Conservation (phyloP, 92 coral and sea anemone genomes). For the Desmophyllum pertusum region DNA sequence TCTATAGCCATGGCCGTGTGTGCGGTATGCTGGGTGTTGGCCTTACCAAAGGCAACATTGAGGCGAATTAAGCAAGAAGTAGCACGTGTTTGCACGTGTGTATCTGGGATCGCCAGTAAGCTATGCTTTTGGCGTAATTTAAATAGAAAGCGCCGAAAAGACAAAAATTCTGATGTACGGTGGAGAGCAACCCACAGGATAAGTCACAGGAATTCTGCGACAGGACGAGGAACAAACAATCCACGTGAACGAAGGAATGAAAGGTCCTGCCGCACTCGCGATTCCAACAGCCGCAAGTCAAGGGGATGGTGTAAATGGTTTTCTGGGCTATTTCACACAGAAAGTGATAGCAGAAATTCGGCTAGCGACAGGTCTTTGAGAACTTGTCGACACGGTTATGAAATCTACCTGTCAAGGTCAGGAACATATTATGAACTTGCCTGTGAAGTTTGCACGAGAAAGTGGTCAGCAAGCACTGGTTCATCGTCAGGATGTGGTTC, state of each 20-base stretch:
- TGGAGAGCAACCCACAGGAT: background rate
- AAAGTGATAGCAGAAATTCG: background rate
- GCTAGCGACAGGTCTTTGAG: background rate
- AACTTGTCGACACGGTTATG: background rate
- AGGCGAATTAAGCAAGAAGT: background rate
- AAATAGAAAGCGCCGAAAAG: conserved; percentile 6
- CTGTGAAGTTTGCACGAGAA: background rate
- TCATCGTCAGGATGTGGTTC: conserved; percentile 5
- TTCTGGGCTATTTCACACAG: conserved; percentile 4
- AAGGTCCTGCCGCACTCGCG: no score
- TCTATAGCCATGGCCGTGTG: background rate
- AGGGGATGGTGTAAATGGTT: conserved; percentile 12
- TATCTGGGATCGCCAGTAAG: background rate
- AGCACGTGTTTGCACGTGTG: background rate
- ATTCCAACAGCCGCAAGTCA: background rate
- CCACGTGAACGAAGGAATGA: no score
- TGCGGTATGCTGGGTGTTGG: background rate
- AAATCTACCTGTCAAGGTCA: background rate
- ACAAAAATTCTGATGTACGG: background rate
- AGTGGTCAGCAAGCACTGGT: background rate
- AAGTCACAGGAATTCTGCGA: no score
- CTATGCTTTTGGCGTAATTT: background rate
- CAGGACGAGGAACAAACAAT: no score
- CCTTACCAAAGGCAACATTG: background rate
- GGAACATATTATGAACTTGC: background rate